A percentile compares a stretch with the other conserved stretches of the same genome.
phyloP scores from a whole-genome alignment of 2,113 vertebrate genomes.

The Vulpes lagopus region DNA sequence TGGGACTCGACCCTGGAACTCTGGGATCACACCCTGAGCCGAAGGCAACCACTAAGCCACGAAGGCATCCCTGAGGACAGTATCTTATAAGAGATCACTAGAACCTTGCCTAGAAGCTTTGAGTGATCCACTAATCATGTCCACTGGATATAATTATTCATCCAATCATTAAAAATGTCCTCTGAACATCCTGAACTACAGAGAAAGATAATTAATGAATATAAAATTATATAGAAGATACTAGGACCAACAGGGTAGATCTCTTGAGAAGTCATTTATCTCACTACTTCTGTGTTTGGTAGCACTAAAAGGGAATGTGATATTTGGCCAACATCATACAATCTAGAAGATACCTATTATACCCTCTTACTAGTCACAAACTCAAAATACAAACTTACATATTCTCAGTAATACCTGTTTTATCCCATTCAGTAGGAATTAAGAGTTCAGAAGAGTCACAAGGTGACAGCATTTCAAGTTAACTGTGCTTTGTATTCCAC shows the following conservation, averaged over 20 bases:
- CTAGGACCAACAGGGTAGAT: not conserved
- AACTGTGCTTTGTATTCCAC: slow-evolving; percentile 28
- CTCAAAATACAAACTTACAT: not conserved
- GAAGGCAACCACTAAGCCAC: no score
- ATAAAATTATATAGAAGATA: not conserved
- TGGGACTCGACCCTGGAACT: no score
- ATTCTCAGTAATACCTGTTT: not conserved
- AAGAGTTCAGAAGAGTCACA: slow-evolving; percentile 4
- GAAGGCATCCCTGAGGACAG: not conserved
- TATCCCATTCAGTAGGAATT: not conserved
- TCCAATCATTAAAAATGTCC: not conserved
- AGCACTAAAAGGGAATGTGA: not conserved
- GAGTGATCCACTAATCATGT: not conserved
- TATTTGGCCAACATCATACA: not conserved
- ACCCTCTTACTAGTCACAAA: not conserved
- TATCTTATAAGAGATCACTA: not conserved
- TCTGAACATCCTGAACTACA: not conserved
- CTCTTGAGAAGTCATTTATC: slow-evolving; percentile 2
- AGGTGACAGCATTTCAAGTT: not conserved
- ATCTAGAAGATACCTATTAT: not conserved
- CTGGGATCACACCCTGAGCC: no score
- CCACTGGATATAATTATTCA: not conserved
- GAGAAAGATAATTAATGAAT: not conserved
- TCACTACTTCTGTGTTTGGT: not conserved
- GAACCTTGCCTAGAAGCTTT: not conserved